Base-by-base conservation (phyloP, 2,888 invertebrate genomes). In the Tryphoninae sp. region DNA sequence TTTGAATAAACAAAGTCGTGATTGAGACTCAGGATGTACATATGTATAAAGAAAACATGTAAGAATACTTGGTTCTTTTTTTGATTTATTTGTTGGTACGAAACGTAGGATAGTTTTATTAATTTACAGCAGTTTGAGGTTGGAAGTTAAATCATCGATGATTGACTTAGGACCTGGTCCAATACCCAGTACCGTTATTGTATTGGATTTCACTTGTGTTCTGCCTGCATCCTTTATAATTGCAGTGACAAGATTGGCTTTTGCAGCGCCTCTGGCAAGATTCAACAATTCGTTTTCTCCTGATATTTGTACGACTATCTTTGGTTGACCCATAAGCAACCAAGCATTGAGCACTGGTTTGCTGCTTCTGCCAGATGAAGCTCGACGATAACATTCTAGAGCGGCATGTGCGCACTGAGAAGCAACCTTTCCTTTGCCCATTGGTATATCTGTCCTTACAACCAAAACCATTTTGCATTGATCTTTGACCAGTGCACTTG, bases 391-490 rank as follows among this genome's bases (percentile, higher is more conserved):
- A 86, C 96, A 95, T 75, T 94, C 92, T 8, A 97, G 92, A 1
- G 96, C 95, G 0, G 96, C 97, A 92, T 97, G 97, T 11, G 95
- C 94, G 91, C 96, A 96, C 92, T 96, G 96, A 0, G 96, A 95
- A 9, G 96, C 97, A 61, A 94, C 93, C 93, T 97, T 97, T 4
- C 97, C 96, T 90, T 94, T 95, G 9, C 95, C 94, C 96, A 97
- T 96, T 85, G 94, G 93, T 16, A 97, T 91, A 91, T 97, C 97
- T 53, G 93, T 94, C 68, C 97, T 93, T 0, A 96, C 96, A n/a
- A 97, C 93, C 51, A 97, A 91, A 0, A 95, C 95, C 93, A 97
- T 93, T 92, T 97, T 97, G 89, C 84, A 89, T 1, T 83, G 80
- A n/a, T 83, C 85, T 16, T 75, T 49, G 3, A 81, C 71, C 62